Percentiles rank a stretch among this genome's conserved stretches.
These are phyloP conservation scores for Bolborhynchus lineola DNA, from an alignment of 2,113 vertebrate genomes.

Conservation along the genomic window DNA sequence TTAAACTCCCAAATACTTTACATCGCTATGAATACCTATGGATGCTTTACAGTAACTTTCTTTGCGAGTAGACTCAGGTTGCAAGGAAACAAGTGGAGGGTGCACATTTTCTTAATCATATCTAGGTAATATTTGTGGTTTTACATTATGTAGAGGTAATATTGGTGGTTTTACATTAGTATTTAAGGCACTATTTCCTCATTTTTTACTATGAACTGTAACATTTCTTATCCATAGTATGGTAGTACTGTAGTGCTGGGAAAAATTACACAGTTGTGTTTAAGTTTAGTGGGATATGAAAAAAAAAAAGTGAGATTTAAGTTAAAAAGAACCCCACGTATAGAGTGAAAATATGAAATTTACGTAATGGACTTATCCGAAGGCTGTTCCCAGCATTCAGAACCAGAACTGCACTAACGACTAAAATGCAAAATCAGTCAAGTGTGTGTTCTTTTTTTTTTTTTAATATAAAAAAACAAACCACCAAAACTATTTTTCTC, in stretches of 20 bases:
- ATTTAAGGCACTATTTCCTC: neutral
- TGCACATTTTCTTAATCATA: neutral
- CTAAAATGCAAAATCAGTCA: neutral
- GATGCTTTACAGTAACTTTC: neutral
- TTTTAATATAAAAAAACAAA: neutral
- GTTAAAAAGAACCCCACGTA: neutral
- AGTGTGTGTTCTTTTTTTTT: neutral
- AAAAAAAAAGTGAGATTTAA: neutral
- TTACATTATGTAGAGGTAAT: neutral
- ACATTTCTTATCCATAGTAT: neutral
- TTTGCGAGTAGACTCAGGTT: neutral
- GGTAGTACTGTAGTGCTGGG: neutral
- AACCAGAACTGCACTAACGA: neutral
- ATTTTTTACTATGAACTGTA: neutral
- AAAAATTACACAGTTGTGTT: neutral
- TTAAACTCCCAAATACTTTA: neutral
- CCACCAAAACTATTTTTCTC: neutral
- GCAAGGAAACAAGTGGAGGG: neutral
- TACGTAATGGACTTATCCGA: neutral
- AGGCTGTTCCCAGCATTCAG: neutral
- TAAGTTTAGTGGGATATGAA: neutral
- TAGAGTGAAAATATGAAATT: neutral
- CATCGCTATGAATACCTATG: fast-evolving
- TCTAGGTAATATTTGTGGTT: neutral
- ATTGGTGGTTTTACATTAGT: neutral